Percentiles rank a stretch among this genome's conserved stretches.
Conservation (phyloP, 2,797 vertebrate species). For the Hoplostethus atlanticus region DNA sequence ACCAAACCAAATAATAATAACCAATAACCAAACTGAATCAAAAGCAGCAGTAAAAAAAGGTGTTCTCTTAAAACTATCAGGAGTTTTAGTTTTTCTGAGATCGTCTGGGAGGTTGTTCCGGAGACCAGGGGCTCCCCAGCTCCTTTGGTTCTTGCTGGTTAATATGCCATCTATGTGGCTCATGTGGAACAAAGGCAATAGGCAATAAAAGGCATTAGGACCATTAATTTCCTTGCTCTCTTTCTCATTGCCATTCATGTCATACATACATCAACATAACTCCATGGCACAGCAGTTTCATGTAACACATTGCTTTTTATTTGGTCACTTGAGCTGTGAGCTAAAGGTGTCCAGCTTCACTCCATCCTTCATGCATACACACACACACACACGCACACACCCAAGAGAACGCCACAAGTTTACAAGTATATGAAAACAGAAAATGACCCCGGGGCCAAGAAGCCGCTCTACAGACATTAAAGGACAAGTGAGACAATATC, state of each 20-base stretch:
- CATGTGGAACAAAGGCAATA: no score
- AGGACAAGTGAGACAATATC: not conserved
- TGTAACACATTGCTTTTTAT: not conserved
- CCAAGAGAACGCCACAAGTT: not conserved
- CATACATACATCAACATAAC: not conserved
- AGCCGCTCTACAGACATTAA: not conserved
- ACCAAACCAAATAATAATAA: no score
- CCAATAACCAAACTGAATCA: no score
- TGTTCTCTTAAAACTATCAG: no score
- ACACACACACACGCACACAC: constrained; percentile 13
- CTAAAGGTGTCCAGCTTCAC: not conserved
- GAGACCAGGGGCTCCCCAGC: not conserved
- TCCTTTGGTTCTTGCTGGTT: not conserved
- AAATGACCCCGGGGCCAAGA: not conserved
- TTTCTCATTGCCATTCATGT: constrained; percentile 13
- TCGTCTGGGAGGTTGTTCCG: no score
- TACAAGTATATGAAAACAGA: not conserved
- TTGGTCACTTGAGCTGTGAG: not conserved
- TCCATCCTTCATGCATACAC: not conserved
- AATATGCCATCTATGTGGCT: not conserved
- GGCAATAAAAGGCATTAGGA: not conserved
- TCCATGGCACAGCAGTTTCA: not conserved
- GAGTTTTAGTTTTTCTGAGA: no score
- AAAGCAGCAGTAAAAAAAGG: no score
- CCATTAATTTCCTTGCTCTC: not conserved